These are phyloP conservation scores for Epizoanthus scotinus DNA, from an alignment of 92 coral and sea anemone genomes.

Conservation along the genomic window DNA sequence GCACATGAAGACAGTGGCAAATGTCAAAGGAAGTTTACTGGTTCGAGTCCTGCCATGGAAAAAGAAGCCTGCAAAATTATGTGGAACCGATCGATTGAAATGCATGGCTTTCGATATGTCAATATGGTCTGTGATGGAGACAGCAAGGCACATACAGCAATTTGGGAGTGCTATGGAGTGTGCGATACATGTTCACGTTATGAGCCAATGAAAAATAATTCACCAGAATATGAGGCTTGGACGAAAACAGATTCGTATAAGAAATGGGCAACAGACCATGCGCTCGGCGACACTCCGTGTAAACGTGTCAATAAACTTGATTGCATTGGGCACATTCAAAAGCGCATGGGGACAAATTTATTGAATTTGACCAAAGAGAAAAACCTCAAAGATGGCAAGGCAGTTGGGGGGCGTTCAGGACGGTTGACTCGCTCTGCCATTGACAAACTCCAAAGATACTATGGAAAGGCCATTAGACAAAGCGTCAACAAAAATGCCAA, in stretches of 20 bases:
- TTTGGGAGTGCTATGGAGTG: slow-evolving; percentile 21
- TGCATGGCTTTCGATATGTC: neutral
- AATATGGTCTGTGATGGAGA: slow-evolving; percentile 39
- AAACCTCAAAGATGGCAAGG: slow-evolving; percentile 9
- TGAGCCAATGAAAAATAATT: slow-evolving; percentile 25
- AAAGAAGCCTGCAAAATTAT: slow-evolving; percentile 20
- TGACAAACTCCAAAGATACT: slow-evolving; percentile 2
- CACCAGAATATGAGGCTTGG: slow-evolving; percentile 12
- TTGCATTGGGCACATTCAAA: slow-evolving; percentile 42
- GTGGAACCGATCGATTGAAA: slow-evolving; percentile 20
- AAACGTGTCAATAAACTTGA: slow-evolving; percentile 45
- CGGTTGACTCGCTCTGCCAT: slow-evolving; percentile 11
- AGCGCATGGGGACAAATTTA: slow-evolving; percentile 12
- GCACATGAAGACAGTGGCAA: slow-evolving; percentile 20
- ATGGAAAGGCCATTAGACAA: slow-evolving; percentile 12
- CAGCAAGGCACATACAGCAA: slow-evolving; percentile 11
- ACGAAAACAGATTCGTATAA: slow-evolving; percentile 1
- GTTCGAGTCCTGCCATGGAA: slow-evolving; percentile 36
- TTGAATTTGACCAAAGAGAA: neutral
- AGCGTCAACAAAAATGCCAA: neutral
- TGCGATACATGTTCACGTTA: slow-evolving; percentile 9
- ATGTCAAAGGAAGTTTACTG: slow-evolving; percentile 25
- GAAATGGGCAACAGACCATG: slow-evolving; percentile 41
- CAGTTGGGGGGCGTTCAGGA: slow-evolving; percentile 13
- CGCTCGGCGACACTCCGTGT: slow-evolving; percentile 11